phyloP scores from a whole-genome alignment of 2,888 invertebrate species.

The Hoplodrina blanda region DNA sequence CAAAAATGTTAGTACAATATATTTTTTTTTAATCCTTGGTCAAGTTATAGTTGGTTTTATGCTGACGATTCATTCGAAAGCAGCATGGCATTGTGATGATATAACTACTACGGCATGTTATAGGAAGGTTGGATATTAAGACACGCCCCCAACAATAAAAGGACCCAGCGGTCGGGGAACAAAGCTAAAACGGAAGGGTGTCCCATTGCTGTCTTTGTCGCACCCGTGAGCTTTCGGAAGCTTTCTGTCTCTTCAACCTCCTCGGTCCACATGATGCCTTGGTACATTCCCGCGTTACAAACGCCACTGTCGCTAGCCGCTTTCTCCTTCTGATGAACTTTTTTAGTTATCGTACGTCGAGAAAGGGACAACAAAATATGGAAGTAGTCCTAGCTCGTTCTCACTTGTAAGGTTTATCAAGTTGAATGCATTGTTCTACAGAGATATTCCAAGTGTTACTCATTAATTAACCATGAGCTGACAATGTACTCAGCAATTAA shows the following conservation, averaged over 20 bases:
- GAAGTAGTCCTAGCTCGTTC: constrained; percentile 59
- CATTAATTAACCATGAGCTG: background rate
- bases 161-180: constrained; percentile 67
- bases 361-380: constrained; percentile 67
- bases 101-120: constrained; percentile 27
- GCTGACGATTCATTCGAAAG: constrained; percentile 13
- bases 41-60: background rate
- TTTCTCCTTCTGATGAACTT: constrained; percentile 85
- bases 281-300: constrained; percentile 88
- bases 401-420: constrained; percentile 23
- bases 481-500: background rate
- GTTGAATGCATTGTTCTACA: background rate
- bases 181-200: constrained; percentile 72
- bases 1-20: constrained; percentile 37
- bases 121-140: constrained; percentile 31
- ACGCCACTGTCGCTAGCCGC: constrained; percentile 90
- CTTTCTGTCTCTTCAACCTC: constrained; percentile 73
- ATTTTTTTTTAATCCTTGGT: background rate
- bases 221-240: constrained; percentile 82
- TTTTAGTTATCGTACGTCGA: constrained; percentile 68
- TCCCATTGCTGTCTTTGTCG: constrained; percentile 76
- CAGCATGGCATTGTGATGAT: background rate
- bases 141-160: constrained; percentile 71
- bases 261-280: constrained; percentile 74
- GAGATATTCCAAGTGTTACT: background rate